Evolutionary conservation across 1,140 invertebrate species (phyloP).

Genomic region (Drosophila neocordata): DNA sequence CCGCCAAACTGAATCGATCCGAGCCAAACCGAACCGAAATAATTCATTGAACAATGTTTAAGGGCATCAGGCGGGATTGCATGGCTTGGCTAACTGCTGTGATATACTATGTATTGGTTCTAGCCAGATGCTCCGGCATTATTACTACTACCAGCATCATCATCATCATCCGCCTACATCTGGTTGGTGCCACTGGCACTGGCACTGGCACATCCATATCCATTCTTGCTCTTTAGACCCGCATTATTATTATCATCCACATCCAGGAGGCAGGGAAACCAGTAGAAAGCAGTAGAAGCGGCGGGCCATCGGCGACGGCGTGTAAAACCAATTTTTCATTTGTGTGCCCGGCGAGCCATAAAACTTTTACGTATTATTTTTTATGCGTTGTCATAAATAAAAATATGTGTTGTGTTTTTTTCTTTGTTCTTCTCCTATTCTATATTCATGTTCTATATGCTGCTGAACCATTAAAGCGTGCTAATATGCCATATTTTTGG

Average conservation of each 20-base stretch:
- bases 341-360: constrained; percentile 66
- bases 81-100: constrained; percentile 18
- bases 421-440: constrained; percentile 36
- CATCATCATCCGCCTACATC: not conserved
- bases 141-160: not conserved
- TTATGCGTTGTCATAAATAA: constrained; percentile 73
- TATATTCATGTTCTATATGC: constrained; percentile 41
- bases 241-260: too few species aligned
- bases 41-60: constrained; percentile 64
- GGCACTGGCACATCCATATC: too few species aligned
- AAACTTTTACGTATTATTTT: constrained; percentile 76
- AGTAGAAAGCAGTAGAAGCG: not conserved
- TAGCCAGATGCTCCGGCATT: not conserved
- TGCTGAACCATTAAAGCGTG: constrained; percentile 27
- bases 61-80: not conserved
- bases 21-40: constrained; percentile 31
- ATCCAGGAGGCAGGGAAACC: not conserved
- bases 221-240: too few species aligned
- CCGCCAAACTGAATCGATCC: constrained; percentile 29
- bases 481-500: constrained; percentile 16
- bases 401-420: constrained; percentile 42
- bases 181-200: too few species aligned
- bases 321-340: constrained; percentile 78
- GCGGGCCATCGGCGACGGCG: constrained; percentile 37
- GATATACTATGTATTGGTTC: not conserved